Base-by-base conservation (phyloP, 2,888 invertebrate species). In the Miltochrista miniata region DNA sequence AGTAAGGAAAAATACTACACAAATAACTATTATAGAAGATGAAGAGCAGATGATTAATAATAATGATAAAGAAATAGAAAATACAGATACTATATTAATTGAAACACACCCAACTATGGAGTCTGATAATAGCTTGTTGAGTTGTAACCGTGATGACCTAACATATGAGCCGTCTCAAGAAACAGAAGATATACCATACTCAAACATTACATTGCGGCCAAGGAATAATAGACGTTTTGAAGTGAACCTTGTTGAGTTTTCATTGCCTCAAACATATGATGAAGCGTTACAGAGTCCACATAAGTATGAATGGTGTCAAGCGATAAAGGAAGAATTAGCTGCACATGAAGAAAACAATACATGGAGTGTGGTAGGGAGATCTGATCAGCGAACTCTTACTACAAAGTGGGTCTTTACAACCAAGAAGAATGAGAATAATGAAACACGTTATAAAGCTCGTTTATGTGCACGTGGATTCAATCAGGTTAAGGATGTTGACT, bases 291-390 rank as follows among this genome's bases (percentile, higher is more conserved):
- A 39, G 7, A 38, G 44, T 51, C 13, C 31, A 41, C 7, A 48
- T 9, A 33, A 13, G 1, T 1, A 37, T 24, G 11, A 41, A 37
- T 56, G 56, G 56, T 11, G 5, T 1, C 11, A 56, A 43, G 55
- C 61, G 18, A 37, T 58, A 7, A 9, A 13, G 10, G 52, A 58
- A 39, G 61, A 58, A 34, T 24, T 56, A 8, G 1, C 15, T 10
- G 41, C 61, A 42, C 57, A 50, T 42, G 10, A 54, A 44, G 37
- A 48, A n/a, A 56, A 59, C 39, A 33, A 59, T 8, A 62, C 59
- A 8, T 58, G 58, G 58, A 51, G 15, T 10, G 13, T 38, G 4
- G 35, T 44, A 14, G 34, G 56, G 7, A 29, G 38, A 30, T 24
- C 35, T 5, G 43, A 43, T 9, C 33, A 56, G 35, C 30, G 13